Base-by-base conservation (phyloP, 35 echinoderm and acorn worm genomes). In the Anneissia japonica region DNA sequence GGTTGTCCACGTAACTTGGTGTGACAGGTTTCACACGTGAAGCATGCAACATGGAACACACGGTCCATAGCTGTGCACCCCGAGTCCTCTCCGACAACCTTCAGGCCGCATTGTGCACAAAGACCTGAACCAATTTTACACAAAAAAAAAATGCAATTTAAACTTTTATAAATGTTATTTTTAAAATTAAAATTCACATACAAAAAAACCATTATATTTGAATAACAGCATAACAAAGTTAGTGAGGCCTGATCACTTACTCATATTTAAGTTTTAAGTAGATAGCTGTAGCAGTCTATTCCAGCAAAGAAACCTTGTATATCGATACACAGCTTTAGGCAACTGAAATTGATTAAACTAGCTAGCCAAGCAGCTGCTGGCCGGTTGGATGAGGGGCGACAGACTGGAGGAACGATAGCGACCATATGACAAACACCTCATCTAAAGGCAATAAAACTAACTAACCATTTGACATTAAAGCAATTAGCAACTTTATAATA, bases 51-150 rank as follows among this genome's bases (percentile, higher is more conserved):
- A 64, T 99, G 96, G 80, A 94, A 94, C 13, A 99, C 92, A 74
- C 91, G 89, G 26, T 99, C 96, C 96, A 99, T 99, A 31, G 96
- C 92, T 16, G 96, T 94, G 72, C 96, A 99, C 19, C 96, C 96
- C 35, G 86, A 89, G 75, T 99, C 90, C 74, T 99, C 96, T 10
- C 96, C 96, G 0, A 91, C 89, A 0, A 94, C 96, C 46, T 99
- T 99, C 32, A 86, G 82, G 4, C 89, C 84, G 51, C 96, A 99
- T 73, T 84, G 73, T 35, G 89, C 79, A 81, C 96, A 99, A 39
- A 94, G 91, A 30, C 96, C 96, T 99, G 90, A 13, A 28, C n/a
- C n/a, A n/a, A n/a, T n/a, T n/a, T n/a, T n/a, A n/a, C n/a, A n/a
- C n/a, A n/a, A 76, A 5, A 64, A 64, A 13, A n/a, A 12, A 64